Evolutionary conservation across 2,113 vertebrate genomes (phyloP).

Genomic region (Felis chaus): DNA sequence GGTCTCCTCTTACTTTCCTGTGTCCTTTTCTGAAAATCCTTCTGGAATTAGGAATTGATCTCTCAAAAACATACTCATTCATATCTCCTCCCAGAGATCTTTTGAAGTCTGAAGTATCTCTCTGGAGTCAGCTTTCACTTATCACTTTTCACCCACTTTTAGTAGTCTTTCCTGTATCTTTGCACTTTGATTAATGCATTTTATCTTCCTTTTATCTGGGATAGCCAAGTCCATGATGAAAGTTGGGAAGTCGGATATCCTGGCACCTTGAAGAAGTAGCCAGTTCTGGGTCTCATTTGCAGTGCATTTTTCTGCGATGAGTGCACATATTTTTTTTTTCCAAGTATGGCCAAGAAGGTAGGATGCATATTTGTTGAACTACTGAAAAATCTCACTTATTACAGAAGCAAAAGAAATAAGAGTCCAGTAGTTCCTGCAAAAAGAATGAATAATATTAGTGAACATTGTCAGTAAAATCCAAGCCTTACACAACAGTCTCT

Average conservation of each 20-base stretch:
- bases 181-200: constrained; percentile 59
- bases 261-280: constrained; percentile 50
- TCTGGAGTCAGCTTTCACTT: neutral
- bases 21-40: constrained; percentile 30
- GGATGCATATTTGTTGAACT: neutral
- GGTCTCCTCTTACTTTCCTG: neutral
- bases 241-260: constrained; percentile 52
- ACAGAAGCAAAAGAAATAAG: neutral
- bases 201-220: constrained; percentile 64
- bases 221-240: constrained; percentile 59
- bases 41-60: constrained; percentile 9
- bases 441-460: neutral
- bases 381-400: neutral
- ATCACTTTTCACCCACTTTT: constrained; percentile 35
- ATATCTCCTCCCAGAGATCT: constrained; percentile 28
- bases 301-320: constrained; percentile 53
- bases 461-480: neutral
- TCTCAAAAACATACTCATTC: constrained; percentile 4
- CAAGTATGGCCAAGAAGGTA: constrained; percentile 11
- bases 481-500: neutral
- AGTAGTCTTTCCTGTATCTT: constrained; percentile 13
- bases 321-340: neutral
- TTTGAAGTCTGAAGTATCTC: constrained; percentile 62
- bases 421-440: neutral
- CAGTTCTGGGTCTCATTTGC: constrained; percentile 58